Evolutionary conservation across 2,113 vertebrate genomes (phyloP).

Genomic region (Etia nguti): DNA sequence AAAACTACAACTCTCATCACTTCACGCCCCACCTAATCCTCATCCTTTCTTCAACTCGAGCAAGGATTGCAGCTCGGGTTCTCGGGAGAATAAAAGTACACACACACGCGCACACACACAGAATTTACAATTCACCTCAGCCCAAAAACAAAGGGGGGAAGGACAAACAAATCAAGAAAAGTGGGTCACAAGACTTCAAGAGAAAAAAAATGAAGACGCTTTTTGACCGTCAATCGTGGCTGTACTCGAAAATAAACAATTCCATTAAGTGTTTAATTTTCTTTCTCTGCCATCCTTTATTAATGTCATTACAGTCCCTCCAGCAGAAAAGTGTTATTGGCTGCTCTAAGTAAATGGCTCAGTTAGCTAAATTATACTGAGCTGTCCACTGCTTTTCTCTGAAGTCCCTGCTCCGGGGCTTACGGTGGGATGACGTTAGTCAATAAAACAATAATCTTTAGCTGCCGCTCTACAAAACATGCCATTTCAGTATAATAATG

Average conservation of each 20-base stretch:
- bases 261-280: conserved; percentile 49
- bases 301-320: conserved; percentile 35
- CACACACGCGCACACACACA: background rate
- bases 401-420: conserved; percentile 1
- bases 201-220: conserved; percentile 4
- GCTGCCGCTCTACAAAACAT: conserved; percentile 13
- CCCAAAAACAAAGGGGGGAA: background rate
- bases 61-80: background rate
- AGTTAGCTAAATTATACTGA: conserved; percentile 40
- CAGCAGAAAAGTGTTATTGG: conserved; percentile 38
- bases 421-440: conserved; percentile 19
- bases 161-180: conserved; percentile 26
- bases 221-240: conserved; percentile 3
- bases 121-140: conserved; percentile 4
- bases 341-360: conserved; percentile 44
- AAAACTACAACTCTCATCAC: background rate
- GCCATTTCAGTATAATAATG: conserved; percentile 21
- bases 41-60: background rate
- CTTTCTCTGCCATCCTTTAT: conserved; percentile 29
- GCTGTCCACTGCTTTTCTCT: conserved; percentile 36
- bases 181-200: conserved; percentile 14
- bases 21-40: background rate
- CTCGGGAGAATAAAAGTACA: background rate
- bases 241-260: conserved; percentile 42
- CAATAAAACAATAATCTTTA: conserved; percentile 56